Conservation (phyloP, 2,797 vertebrate genomes). For the Onychomys arenicola region DNA sequence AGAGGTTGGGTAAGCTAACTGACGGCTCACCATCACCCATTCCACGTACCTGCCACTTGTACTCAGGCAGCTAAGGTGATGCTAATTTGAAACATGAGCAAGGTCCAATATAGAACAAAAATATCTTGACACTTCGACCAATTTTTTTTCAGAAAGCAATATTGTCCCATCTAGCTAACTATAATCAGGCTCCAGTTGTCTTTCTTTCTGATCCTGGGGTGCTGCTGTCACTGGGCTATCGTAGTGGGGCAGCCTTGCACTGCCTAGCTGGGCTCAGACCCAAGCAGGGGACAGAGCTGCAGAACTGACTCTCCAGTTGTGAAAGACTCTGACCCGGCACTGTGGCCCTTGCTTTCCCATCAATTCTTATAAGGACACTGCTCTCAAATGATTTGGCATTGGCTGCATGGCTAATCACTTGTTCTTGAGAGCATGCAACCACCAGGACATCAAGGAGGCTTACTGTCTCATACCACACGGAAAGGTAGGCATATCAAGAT, state of each 20-base stretch:
- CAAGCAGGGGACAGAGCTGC: not conserved
- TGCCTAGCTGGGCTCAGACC: not conserved
- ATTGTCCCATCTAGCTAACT: not conserved
- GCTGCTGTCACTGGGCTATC: not conserved
- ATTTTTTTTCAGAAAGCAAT: not conserved
- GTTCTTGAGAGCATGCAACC: not conserved
- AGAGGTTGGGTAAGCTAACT: not conserved
- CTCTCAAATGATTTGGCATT: not conserved
- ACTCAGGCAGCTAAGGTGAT: not conserved
- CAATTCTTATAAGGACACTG: not conserved
- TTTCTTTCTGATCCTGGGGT: not conserved
- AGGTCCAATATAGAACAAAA: not conserved
- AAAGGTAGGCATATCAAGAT: not conserved
- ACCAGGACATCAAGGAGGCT: not conserved
- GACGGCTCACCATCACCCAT: not conserved
- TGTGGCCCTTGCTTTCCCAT: not conserved
- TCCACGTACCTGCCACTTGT: not conserved
- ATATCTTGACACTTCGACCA: not conserved
- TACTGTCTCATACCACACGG: not conserved
- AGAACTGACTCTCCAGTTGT: not conserved
- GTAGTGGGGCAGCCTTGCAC: not conserved
- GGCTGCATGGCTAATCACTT: no score
- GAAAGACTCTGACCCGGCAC: not conserved
- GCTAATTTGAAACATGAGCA: not conserved
- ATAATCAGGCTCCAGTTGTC: not conserved